Evolutionary conservation across 2,113 vertebrate species (phyloP), one percentile per base, ranked within the genome.

Genomic region (Burhinus oedicnemus): DNA sequence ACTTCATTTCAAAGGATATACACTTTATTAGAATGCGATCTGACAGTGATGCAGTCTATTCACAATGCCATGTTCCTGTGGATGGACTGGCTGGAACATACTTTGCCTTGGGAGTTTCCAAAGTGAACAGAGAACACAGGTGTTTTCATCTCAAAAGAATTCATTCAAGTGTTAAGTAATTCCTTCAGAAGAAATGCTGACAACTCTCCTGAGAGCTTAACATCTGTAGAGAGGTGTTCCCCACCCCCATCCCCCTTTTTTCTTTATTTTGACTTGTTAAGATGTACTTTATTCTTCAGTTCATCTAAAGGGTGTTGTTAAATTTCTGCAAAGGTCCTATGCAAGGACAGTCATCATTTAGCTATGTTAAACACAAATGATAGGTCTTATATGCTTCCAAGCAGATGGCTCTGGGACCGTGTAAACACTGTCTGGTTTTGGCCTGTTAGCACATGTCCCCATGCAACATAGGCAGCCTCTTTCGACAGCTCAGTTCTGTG

Each of bases 91-190:
- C 42, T 90, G 57, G 65, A 91, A 93, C 84, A 87, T 11, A 79
- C 38, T 85, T 96, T 94, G 92, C 90, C 96, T 82, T 95, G 85
- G 85, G 90, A 94, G 57, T 76, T 93, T 93, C 85, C 91, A 55
- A 93, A 87, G 44, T 19, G 52, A 94, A 82, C 51, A 82, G 26
- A 68, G n/a, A 89, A 71, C 38, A 93, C 42, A 89, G 88, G 70
- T 93, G 70, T 87, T 78, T 78, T 58, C 29, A 68, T 75, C 38
- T 79, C 42, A 71, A 91, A 95, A 78, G 10, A 95, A 91, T 45
- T 89, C 69, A 85, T 61, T 49, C 60, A 68, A 49, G 51, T 26
- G 29, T 84, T 87, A 74, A 87, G 64, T 47, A 78, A 89, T 64
- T 82, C 38, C 69, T 34, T 82, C 69, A 78, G 52, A 84, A 81